Evolutionary conservation across 2,797 vertebrate species (phyloP).

Genomic region (Oophaga sylvatica): DNA sequence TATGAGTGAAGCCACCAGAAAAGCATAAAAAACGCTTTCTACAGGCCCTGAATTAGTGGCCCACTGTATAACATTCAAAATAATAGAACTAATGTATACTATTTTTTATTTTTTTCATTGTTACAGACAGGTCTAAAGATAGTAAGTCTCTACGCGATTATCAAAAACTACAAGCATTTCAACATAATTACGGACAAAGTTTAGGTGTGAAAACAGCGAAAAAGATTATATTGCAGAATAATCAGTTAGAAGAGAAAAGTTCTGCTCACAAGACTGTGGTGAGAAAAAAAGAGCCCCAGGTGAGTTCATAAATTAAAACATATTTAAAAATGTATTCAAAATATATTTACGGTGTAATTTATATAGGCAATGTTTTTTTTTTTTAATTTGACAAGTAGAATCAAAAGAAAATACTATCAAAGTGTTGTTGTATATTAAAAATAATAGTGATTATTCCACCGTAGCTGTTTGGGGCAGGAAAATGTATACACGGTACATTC

Average conservation of each 20-base stretch:
- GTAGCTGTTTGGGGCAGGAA: no score
- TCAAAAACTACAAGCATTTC: conserved; percentile 61
- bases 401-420: no score
- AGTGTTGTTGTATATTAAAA: no score
- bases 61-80: not conserved
- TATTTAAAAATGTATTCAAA: not conserved
- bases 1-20: no score
- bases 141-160: accelerated
- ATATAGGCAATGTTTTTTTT: not conserved
- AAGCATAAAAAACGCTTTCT: not conserved
- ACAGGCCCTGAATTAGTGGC: not conserved
- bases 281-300: conserved; percentile 61
- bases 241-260: conserved; percentile 54
- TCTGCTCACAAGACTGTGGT: not conserved
- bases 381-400: no score
- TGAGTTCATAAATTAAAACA: conserved; percentile 24
- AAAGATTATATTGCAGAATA: conserved; percentile 58
- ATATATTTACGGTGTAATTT: not conserved
- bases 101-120: not conserved
- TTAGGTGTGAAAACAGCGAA: conserved; percentile 63
- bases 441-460: no score
- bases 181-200: conserved; percentile 63
- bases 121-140: conserved; percentile 39
- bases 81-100: not conserved
- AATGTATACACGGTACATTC: no score